Conservation (phyloP, 2,797 vertebrate species). For the Hypotaenidia philippensis region DNA sequence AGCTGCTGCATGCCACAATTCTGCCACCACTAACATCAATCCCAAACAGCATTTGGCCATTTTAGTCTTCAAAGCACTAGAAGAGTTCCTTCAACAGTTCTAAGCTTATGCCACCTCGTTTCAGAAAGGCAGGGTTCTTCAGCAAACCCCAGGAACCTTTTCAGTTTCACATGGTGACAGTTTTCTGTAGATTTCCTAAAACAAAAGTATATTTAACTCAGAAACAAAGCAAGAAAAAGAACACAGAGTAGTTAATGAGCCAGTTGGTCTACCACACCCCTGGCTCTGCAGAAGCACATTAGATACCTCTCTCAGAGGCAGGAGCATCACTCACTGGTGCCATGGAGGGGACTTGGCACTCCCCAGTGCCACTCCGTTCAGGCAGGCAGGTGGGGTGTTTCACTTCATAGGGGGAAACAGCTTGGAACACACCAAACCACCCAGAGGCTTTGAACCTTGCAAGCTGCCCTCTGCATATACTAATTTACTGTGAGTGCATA, state of each 20-base stretch:
- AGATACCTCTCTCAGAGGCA: neutral
- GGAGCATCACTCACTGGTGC: neutral
- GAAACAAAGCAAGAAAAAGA: neutral
- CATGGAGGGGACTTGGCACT: neutral
- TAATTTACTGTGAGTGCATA: accelerated
- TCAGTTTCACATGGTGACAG: accelerated
- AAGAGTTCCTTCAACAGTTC: neutral
- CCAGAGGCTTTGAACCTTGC: neutral
- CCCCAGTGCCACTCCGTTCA: accelerated
- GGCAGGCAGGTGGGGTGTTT: neutral
- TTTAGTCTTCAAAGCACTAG: neutral
- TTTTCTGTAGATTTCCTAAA: accelerated
- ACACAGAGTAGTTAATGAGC: neutral
- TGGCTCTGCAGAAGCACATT: neutral
- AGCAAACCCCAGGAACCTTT: neutral
- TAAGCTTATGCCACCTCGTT: neutral
- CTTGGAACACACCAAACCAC: neutral
- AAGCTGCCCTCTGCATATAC: accelerated
- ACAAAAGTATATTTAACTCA: neutral
- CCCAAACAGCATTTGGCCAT: neutral
- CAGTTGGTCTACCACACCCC: neutral
- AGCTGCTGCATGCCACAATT: neutral
- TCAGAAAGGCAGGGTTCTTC: neutral
- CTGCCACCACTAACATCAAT: neutral
- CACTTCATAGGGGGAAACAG: neutral